These are phyloP conservation scores for Sinotaia quadrata DNA, from an alignment of 2,888 invertebrate genomes.

Conservation along the genomic window DNA sequence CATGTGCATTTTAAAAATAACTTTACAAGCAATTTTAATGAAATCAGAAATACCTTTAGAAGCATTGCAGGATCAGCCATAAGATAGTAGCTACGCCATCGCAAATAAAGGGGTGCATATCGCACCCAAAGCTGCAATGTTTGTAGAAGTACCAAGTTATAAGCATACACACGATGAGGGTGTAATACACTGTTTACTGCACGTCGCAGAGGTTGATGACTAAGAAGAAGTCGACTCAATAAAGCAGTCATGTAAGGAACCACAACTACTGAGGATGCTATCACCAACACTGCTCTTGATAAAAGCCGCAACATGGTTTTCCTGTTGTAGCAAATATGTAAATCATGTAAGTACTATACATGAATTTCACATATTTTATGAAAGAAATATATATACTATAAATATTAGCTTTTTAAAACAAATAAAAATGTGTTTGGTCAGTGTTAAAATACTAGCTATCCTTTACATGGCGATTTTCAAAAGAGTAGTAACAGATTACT, in stretches of 20 bases:
- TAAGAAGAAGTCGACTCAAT: conserved; percentile 63
- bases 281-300: conserved; percentile 31
- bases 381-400: too few species aligned
- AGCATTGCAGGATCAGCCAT: conserved; percentile 46
- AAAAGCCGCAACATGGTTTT: conserved; percentile 32
- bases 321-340: too few species aligned
- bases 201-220: conserved; percentile 63
- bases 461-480: too few species aligned
- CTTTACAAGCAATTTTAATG: too few species aligned
- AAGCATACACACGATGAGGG: conserved; percentile 63
- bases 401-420: too few species aligned
- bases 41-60: conserved; percentile 50
- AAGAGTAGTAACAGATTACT: too few species aligned
- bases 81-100: conserved; percentile 61
- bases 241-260: conserved; percentile 67
- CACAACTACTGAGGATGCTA: conserved; percentile 53
- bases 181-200: conserved; percentile 60
- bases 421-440: too few species aligned
- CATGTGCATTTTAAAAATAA: too few species aligned
- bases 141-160: conserved; percentile 61
- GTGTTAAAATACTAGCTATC: too few species aligned
- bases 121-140: conserved; percentile 47
- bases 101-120: conserved; percentile 54
- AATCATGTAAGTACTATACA: too few species aligned
- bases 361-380: too few species aligned